Evolutionary conservation across 2,113 vertebrate species (phyloP), one percentile per base, ranked within the genome.

Genomic region (Coregonus clupeaformis): DNA sequence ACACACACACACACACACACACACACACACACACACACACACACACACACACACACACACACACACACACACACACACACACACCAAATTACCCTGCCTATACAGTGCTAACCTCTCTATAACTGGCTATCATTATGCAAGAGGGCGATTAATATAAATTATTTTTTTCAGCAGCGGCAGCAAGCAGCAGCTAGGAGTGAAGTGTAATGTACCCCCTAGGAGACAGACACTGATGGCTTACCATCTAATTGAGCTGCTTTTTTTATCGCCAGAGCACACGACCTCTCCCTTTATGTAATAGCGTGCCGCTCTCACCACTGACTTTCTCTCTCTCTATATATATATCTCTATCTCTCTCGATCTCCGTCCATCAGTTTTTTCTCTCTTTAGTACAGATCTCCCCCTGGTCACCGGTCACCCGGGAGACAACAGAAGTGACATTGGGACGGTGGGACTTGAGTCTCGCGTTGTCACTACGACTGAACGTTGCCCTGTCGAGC

Each of bases 191-290:
- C 84, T 84, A 72, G 80, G 82, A 89, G 80, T 81, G 86, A 86
- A 85, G 84, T 86, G 82, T 89, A 85, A 91, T 85, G 86, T 90
- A 80, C 65, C 81, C 87, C 89, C 75, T 80, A 82, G 82, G 90
- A 90, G 88, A 86, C 64, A 85, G 84, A 89, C 88, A 86, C 89
- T 89, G 88, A 91, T 91, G 90, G 89, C 88, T 88, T 87, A 82
- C 80, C 86, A 86, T 89, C 84, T 93, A 93, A 92, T 92, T 93
- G 90, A 78, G 66, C 85, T 89, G 79, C 82, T 92, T 93, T 92
- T 91, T 90, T 85, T 89, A 89, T 90, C 84, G 76, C 85, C 63
- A 18, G 76, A 81, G 90, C 76, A 88, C 84, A 76, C 70, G 85
- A 92, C 90, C 91, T 87, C 77, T 90, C 69, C 77, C 84, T 86